These are phyloP conservation scores for Heliconius nattereri DNA, from an alignment of 1,140 invertebrate species.

Conservation along the genomic window DNA sequence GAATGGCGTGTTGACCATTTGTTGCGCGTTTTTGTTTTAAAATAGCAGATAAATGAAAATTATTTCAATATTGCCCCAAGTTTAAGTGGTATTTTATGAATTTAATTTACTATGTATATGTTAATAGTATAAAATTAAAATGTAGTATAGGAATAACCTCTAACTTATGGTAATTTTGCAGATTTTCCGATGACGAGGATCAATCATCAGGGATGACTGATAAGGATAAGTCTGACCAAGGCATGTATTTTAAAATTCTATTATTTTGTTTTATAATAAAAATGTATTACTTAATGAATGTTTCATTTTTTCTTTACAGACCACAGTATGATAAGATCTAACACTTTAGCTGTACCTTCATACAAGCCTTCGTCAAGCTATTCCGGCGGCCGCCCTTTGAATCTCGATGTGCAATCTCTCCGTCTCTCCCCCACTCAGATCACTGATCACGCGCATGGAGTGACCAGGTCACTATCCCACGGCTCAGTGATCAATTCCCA, in stretches of 20 bases:
- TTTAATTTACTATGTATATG: too few species aligned
- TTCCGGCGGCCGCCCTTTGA: slow-evolving; percentile 61
- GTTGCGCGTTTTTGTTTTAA: too few species aligned
- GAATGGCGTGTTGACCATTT: too few species aligned
- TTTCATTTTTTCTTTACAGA: slow-evolving; percentile 54
- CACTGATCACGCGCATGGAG: slow-evolving; percentile 70
- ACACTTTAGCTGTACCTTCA: slow-evolving; percentile 81
- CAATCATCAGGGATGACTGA: slow-evolving; percentile 79
- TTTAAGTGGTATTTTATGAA: too few species aligned
- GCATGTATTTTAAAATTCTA: slow-evolving; percentile 37
- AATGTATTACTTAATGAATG: neutral
- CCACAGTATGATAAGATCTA: slow-evolving; percentile 81
- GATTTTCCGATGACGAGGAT: slow-evolving; percentile 76
- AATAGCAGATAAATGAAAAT: too few species aligned
- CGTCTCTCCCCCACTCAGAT: slow-evolving; percentile 69
- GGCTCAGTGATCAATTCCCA: slow-evolving; percentile 76
- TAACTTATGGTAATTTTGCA: slow-evolving; percentile 38
- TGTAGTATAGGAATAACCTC: neutral
- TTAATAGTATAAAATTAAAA: too few species aligned
- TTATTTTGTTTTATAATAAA: neutral
- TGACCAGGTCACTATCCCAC: slow-evolving; percentile 76
- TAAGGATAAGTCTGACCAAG: slow-evolving; percentile 73
- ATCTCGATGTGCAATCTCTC: slow-evolving; percentile 68
- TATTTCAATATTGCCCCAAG: too few species aligned
- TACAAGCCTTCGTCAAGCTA: slow-evolving; percentile 72